Conservation (phyloP, 2,888 invertebrate genomes). For the Seladonia tumulorum region DNA sequence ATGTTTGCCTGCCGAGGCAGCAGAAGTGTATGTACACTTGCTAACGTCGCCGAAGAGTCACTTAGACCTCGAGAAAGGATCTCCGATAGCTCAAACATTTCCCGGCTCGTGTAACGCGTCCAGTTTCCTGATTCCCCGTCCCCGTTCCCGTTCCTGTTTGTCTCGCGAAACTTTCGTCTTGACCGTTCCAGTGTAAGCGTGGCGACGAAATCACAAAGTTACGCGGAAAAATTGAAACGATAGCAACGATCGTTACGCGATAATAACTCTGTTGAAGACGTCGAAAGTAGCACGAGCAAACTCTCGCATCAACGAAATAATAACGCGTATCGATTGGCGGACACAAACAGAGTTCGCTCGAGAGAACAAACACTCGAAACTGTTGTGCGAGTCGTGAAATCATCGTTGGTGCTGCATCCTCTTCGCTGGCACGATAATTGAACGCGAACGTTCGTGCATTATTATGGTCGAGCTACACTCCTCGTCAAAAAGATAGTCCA, state of each 20-base stretch:
- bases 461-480: no score
- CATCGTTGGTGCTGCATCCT: neutral
- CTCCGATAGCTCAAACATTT: constrained; percentile 18
- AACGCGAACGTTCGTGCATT: no score
- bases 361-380: neutral
- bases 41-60: constrained; percentile 37
- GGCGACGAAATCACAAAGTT: neutral
- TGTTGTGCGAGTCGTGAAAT: neutral
- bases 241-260: neutral
- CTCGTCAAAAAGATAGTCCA: no score
- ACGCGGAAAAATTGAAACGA: neutral
- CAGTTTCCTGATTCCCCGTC: constrained; percentile 1
- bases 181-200: neutral
- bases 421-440: no score
- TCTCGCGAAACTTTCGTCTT: neutral
- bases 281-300: no score
- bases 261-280: neutral
- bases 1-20: constrained; percentile 42
- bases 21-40: constrained; percentile 21
- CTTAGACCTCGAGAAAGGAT: constrained; percentile 30
- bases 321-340: neutral
- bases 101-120: neutral
- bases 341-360: neutral
- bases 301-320: neutral
- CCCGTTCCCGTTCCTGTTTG: neutral